Conservation (phyloP, 2,113 vertebrate genomes). For the Stercorarius parasiticus region DNA sequence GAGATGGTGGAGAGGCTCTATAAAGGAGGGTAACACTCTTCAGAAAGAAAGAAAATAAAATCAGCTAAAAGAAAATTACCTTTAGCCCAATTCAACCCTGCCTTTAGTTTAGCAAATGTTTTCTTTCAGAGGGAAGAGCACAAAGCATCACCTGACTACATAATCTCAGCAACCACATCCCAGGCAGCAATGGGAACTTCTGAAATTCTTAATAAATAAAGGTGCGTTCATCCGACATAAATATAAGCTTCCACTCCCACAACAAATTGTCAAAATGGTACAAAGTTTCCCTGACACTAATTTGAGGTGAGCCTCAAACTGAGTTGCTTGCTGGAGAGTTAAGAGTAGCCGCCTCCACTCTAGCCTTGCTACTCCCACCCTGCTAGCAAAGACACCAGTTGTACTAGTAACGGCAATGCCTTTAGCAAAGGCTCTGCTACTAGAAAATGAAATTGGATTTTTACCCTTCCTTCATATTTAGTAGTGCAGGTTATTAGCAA, state of each 20-base stretch:
- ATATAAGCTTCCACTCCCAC: not conserved
- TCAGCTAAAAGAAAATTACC: not conserved
- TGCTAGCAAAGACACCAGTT: not conserved
- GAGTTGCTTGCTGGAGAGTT: not conserved
- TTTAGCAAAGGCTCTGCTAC: not conserved
- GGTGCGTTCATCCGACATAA: not conserved
- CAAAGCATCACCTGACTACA: not conserved
- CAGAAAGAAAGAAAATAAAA: not conserved
- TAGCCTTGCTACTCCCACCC: not conserved
- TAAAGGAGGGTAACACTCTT: not conserved
- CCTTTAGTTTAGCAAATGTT: not conserved
- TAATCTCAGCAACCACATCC: not conserved
- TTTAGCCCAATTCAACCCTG: not conserved
- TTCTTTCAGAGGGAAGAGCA: not conserved
- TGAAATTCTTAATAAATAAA: not conserved
- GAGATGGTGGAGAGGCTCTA: not conserved
- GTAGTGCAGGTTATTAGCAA: not conserved
- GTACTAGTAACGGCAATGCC: not conserved
- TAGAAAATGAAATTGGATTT: not conserved
- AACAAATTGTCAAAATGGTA: not conserved
- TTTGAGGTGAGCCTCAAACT: not conserved
- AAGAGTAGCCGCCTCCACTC: not conserved
- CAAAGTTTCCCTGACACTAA: not conserved
- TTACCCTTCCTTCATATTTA: not conserved
- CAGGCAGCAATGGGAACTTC: not conserved